phyloP scores from a whole-genome alignment of 2,888 invertebrate species.

The Dusona sp. region DNA sequence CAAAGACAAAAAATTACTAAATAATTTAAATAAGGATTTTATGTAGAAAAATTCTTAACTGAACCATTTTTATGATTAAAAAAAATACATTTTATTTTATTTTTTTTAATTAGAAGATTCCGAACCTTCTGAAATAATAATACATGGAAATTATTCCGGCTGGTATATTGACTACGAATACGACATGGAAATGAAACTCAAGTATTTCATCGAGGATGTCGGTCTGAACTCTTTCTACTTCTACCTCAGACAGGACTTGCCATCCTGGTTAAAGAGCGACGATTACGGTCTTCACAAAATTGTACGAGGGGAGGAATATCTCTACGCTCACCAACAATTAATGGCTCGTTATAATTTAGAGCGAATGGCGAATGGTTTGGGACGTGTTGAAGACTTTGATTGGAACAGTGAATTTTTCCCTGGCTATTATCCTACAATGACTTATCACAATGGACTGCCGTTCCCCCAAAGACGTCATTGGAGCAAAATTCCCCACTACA shows the following conservation, averaged over 20 bases:
- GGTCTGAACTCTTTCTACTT: conserved; percentile 89
- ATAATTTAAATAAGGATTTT: too few species aligned
- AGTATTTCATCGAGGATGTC: conserved; percentile 90
- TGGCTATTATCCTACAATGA: conserved; percentile 87
- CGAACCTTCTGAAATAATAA: conserved; percentile 84
- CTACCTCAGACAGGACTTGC: conserved; percentile 87
- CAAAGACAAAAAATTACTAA: too few species aligned
- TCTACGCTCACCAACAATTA: conserved; percentile 85
- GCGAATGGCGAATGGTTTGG: conserved; percentile 86
- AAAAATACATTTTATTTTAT: neutral
- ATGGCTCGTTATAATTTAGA: conserved; percentile 86
- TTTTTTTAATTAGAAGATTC: conserved; percentile 59
- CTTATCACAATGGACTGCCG: conserved; percentile 86
- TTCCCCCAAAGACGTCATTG: conserved; percentile 85
- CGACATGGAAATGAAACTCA: conserved; percentile 87
- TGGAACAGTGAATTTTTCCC: conserved; percentile 85
- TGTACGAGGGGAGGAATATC: conserved; percentile 85
- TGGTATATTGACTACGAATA: conserved; percentile 85
- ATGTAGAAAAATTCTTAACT: too few species aligned
- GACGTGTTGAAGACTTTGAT: conserved; percentile 85
- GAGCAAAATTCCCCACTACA: conserved; percentile 75
- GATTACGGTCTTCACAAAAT: conserved; percentile 84
- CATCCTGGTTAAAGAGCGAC: conserved; percentile 88
- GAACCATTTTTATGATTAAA: too few species aligned
- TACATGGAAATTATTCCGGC: conserved; percentile 88